These are phyloP conservation scores for Ernsta delagoae DNA, from an alignment of 2,888 invertebrate species.

Conservation along the genomic window DNA sequence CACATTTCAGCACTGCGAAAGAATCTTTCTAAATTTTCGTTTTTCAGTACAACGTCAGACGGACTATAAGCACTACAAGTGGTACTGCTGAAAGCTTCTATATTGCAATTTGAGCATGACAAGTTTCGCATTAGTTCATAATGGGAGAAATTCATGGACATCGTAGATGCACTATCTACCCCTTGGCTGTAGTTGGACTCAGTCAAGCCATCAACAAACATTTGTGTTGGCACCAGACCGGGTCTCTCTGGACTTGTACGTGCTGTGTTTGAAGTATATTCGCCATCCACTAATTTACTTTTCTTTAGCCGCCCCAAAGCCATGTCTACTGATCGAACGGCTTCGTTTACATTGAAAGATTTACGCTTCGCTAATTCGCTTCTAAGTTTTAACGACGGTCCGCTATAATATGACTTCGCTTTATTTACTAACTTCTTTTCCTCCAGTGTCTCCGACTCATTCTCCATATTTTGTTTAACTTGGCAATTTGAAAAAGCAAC, in stretches of 20 bases:
- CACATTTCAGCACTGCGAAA: constrained; percentile 74
- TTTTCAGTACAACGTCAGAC: constrained; percentile 57
- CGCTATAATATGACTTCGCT: constrained; percentile 57
- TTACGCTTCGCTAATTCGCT: constrained; percentile 61
- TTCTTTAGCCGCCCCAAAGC: constrained; percentile 66
- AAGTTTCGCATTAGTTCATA: constrained; percentile 74
- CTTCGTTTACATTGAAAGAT: constrained; percentile 64
- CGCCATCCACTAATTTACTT: constrained; percentile 62
- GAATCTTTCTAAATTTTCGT: constrained; percentile 72
- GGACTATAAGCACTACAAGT: constrained; percentile 56
- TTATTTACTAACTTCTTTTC: constrained; percentile 60
- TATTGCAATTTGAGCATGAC: constrained; percentile 67
- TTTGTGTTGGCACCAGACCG: constrained; percentile 45
- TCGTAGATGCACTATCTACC: constrained; percentile 61
- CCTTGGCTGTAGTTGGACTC: constrained; percentile 47
- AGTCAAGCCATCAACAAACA: constrained; percentile 57
- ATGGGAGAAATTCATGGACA: constrained; percentile 77
- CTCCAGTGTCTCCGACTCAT: constrained; percentile 49
- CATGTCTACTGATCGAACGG: constrained; percentile 64
- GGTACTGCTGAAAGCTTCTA: constrained; percentile 66
- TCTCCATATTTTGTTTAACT: constrained; percentile 56
- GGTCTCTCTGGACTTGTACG: constrained; percentile 44
- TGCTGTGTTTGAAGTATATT: constrained; percentile 45
- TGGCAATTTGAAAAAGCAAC: background rate
- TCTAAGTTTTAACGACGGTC: constrained; percentile 49